Percentiles rank a stretch among this genome's conserved stretches.
These are phyloP conservation scores for Acholoe squamosa DNA, from an alignment of 2,888 invertebrate species.

Conservation along the genomic window DNA sequence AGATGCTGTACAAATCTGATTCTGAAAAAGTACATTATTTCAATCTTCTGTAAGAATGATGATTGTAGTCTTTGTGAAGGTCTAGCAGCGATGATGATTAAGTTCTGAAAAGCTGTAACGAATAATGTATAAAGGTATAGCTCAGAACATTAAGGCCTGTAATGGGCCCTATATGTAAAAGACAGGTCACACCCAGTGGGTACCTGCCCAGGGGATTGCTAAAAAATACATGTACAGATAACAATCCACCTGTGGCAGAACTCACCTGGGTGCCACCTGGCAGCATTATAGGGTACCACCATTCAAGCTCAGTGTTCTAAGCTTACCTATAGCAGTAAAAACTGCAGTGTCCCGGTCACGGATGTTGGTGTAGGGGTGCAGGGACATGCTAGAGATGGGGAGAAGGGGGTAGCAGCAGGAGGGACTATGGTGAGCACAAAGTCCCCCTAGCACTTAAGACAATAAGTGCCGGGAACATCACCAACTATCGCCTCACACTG, in stretches of 20 bases:
- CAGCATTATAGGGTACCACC: neutral
- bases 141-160: neutral
- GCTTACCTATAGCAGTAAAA: neutral
- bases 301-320: neutral
- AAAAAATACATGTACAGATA: neutral
- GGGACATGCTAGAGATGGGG: constrained; percentile 64
- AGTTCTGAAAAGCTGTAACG: neutral
- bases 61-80: neutral
- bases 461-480: neutral
- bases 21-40: neutral
- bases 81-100: neutral
- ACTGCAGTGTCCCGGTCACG: neutral
- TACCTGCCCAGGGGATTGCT: neutral
- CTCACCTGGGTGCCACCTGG: neutral
- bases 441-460: too few relatives aligned
- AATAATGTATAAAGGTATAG: neutral
- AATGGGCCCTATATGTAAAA: neutral
- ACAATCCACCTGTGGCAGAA: neutral
- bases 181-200: neutral
- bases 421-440: neutral
- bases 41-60: neutral
- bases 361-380: neutral
- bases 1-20: neutral
- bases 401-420: neutral
- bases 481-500: neutral